Percentiles rank a stretch among this genome's conserved stretches.
phyloP scores from a whole-genome alignment of 2,113 vertebrate species.

The Pontoporia blainvillei region DNA sequence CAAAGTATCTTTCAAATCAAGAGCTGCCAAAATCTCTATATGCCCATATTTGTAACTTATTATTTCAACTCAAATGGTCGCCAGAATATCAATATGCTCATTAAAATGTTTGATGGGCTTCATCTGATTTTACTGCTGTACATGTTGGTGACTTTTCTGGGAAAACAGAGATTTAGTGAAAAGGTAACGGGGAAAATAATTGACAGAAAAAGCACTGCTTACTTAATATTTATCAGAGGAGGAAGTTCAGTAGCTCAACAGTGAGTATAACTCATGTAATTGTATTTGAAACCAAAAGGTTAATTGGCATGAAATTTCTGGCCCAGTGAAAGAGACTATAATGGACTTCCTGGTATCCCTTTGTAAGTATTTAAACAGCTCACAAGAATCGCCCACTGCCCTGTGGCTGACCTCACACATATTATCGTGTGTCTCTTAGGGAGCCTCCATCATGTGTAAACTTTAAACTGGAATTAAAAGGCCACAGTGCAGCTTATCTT shows the following conservation, averaged over 20 bases:
- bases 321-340: not conserved
- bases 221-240: not conserved
- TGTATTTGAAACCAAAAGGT: not conserved
- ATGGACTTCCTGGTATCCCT: not conserved
- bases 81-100: not conserved
- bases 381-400: not conserved
- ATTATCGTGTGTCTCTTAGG: not conserved
- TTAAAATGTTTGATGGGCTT: not conserved
- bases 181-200: not conserved
- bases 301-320: not conserved
- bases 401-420: not conserved
- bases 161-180: not conserved
- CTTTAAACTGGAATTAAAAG: not conserved
- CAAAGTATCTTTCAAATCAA: not conserved
- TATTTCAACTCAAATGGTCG: not conserved
- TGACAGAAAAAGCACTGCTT: not conserved
- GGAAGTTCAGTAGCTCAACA: not conserved
- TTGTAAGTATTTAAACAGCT: not conserved
- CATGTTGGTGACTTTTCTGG: not conserved
- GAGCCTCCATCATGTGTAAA: not conserved
- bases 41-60: not conserved
- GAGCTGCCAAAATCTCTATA: not conserved
- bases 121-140: not conserved
- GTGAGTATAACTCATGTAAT: not conserved
- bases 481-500: fast-evolving